These are phyloP conservation scores for Plemyria rubiginata DNA, from an alignment of 2,888 invertebrate genomes.

Conservation along the genomic window DNA sequence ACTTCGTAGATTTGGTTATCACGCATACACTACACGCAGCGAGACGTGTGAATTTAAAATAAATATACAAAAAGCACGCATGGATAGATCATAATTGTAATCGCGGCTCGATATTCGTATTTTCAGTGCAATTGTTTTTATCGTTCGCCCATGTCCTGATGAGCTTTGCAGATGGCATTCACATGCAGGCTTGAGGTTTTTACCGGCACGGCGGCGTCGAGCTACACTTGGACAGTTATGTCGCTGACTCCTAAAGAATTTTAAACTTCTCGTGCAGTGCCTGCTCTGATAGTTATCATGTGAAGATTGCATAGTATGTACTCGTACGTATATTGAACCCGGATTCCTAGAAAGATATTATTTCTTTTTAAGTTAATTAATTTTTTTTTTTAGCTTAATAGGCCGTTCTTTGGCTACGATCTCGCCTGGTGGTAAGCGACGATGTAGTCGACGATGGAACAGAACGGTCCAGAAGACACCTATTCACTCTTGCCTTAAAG, in stretches of 20 bases:
- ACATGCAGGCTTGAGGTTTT: conserved; percentile 66
- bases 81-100: conserved; percentile 52
- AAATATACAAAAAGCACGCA: conserved; percentile 36
- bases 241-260: conserved; percentile 59
- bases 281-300: conserved; percentile 49
- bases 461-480: too few species aligned
- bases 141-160: conserved; percentile 60
- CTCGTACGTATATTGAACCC: conserved; percentile 9
- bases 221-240: conserved; percentile 64
- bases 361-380: too few species aligned
- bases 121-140: conserved; percentile 70
- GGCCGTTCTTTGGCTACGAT: too few species aligned
- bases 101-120: conserved; percentile 59
- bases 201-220: conserved; percentile 56
- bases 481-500: too few species aligned
- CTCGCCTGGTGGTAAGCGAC: too few species aligned
- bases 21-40: conserved; percentile 47
- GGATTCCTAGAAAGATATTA: background rate
- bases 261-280: conserved; percentile 54
- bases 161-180: conserved; percentile 69
- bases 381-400: too few species aligned
- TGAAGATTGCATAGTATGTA: conserved; percentile 15
- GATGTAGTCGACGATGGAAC: too few species aligned
- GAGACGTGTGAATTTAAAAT: conserved; percentile 47
- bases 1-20: conserved; percentile 56